A percentile compares a stretch with the other conserved stretches of the same genome.
Evolutionary conservation across 64 coral and sea anemone species (phyloP).

Genomic region (Montipora cactus): DNA sequence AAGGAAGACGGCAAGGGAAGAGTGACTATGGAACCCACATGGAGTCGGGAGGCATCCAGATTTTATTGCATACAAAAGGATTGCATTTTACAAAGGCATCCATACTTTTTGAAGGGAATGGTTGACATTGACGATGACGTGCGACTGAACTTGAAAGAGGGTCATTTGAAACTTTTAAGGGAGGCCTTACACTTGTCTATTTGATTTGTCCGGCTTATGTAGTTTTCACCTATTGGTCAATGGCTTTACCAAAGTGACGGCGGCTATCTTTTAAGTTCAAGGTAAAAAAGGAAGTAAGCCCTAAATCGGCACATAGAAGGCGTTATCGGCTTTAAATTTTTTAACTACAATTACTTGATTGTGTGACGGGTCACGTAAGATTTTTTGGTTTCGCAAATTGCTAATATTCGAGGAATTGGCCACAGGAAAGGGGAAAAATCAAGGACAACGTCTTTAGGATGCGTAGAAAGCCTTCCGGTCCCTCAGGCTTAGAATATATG

Average conservation of each 20-base stretch:
- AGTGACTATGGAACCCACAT: constrained; percentile 27
- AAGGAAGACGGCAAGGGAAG: constrained; percentile 18
- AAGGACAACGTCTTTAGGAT: background rate
- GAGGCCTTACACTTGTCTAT: background rate
- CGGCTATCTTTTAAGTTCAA: background rate
- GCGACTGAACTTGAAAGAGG: background rate
- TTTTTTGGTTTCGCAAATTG: background rate
- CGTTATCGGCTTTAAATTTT: background rate
- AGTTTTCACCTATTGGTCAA: background rate
- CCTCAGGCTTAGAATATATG: background rate
- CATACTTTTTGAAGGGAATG: constrained; percentile 56
- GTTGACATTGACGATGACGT: background rate
- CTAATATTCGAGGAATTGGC: background rate
- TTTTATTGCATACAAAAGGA: constrained; percentile 41
- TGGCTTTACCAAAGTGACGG: background rate
- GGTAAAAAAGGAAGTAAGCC: background rate
- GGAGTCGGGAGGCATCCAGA: constrained; percentile 11
- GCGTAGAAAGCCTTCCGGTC: background rate
- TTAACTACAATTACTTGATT: background rate
- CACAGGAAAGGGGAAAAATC: background rate
- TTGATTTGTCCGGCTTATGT: background rate
- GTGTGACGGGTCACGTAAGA: background rate
- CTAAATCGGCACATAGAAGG: background rate
- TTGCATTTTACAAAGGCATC: background rate
- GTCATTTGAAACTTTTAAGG: constrained; percentile 1